Base-by-base conservation (phyloP, 2,888 invertebrate genomes). In the Sisyra terminalis region DNA sequence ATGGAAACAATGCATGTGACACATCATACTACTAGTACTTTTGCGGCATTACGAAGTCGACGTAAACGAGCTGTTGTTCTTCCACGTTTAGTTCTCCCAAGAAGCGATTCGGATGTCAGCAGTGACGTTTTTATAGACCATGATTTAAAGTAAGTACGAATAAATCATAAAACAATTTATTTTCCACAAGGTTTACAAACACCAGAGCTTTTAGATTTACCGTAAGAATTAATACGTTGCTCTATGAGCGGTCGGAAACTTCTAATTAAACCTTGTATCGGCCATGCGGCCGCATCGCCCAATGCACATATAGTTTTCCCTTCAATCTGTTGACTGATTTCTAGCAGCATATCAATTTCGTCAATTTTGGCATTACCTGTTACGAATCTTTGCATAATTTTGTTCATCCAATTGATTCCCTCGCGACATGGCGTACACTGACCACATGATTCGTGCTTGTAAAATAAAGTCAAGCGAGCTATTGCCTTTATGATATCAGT, bases 351-450 rank as follows among this genome's bases (percentile, higher is more conserved):
- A 59, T 98, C 97, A 53, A 99, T 98, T 71, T 99, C 98, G 50
- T 83, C 84, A 2, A 83, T 76, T 51, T 82, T 78, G 3, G 92
- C 97, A 60, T 96, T 87, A 44, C 98, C 98, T 45, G 84, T 78
- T 18, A 93, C 79, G 57, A 87, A 77, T 61, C 78, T 70, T 54
- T 69, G 66, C 43, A 72, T 69, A 43, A 71, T 71, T 51, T 59
- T 57, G 46, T 59, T 58, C 59, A 60, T 58, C 58, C 58, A 59
- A 44, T 53, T 53, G 43, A 61, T 55, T 47, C 98, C 98, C 67
- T 99, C 98, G 47, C 98, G 75, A 61, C 98, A 99, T 6, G 98
- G 98, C 46, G 98, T 99, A 64, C 98, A 99, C 67, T 98, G 98
- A 2, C 98, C 98, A 60, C 98, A 98, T 34, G 93, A 94, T 67